phyloP scores from a whole-genome alignment of 2,113 vertebrate species.

The Laterallus jamaicensis region DNA sequence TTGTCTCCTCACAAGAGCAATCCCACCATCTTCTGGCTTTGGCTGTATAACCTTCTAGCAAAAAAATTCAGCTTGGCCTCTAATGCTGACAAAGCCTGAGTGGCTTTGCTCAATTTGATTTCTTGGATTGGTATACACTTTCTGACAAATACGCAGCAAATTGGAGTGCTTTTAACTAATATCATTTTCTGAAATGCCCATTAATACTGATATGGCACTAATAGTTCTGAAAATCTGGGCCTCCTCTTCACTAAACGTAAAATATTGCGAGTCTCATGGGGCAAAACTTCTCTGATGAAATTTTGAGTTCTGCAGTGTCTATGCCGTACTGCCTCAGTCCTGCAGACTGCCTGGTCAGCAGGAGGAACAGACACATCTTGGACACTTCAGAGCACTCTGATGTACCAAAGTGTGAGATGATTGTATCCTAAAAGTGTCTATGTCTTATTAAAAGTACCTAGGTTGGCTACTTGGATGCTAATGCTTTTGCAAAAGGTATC shows the following conservation, averaged over 20 bases:
- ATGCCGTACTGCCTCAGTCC: fast-evolving
- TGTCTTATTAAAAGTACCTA: not conserved
- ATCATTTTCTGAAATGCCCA: not conserved
- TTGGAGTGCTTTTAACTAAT: not conserved
- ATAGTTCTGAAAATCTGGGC: not conserved
- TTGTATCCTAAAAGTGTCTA: not conserved
- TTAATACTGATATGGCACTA: not conserved
- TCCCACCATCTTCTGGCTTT: not conserved
- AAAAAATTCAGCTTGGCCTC: not conserved
- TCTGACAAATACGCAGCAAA: not conserved
- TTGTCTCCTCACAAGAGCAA: not conserved
- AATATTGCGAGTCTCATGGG: not conserved
- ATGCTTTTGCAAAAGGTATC: not conserved
- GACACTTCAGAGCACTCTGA: not conserved
- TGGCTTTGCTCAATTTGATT: not conserved
- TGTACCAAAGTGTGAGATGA: not conserved
- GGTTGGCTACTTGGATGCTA: not conserved
- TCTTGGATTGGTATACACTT: fast-evolving
- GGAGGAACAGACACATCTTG: not conserved
- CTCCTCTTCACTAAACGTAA: not conserved
- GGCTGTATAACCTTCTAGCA: not conserved
- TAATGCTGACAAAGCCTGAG: not conserved
- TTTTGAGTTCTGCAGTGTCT: not conserved
- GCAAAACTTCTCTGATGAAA: not conserved
- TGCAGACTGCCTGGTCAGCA: not conserved